Conservation (phyloP, 2,113 vertebrate species). For the Alligator sinensis region DNA sequence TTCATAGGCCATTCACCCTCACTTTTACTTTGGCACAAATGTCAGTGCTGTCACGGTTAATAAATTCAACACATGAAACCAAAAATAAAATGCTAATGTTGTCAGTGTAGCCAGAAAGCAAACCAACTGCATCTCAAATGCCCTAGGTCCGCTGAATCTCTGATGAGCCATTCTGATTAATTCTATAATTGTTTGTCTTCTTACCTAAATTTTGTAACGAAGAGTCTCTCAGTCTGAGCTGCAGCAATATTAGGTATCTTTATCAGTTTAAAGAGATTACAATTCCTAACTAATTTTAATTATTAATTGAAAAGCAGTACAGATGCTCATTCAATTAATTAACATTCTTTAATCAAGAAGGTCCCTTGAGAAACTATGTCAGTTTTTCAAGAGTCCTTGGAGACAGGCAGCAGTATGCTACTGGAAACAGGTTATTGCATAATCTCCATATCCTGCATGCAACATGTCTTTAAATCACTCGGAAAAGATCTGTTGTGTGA, state of each 20-base stretch:
- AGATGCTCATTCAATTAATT: constrained; percentile 69
- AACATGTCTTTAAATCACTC: background rate
- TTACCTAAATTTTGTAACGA: background rate
- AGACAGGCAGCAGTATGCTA: constrained; percentile 1
- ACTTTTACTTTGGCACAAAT: constrained; percentile 48
- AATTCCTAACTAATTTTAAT: constrained; percentile 35
- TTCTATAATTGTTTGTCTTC: background rate
- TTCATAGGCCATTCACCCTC: constrained; percentile 43
- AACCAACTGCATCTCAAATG: background rate
- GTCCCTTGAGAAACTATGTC: constrained; percentile 14
- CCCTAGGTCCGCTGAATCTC: background rate
- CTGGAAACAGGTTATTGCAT: constrained; percentile 6
- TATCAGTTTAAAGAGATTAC: constrained; percentile 10
- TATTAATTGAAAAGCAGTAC: constrained; percentile 52
- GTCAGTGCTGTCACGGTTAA: constrained; percentile 57
- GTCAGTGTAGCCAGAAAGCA: constrained; percentile 1
- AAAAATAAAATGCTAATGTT: constrained; percentile 48
- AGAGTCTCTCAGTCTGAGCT: background rate
- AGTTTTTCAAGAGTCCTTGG: constrained; percentile 26
- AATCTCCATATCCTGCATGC: background rate
- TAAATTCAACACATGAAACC: background rate
- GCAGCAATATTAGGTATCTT: background rate
- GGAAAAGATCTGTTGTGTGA: background rate
- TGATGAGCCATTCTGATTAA: background rate
- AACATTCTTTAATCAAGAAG: constrained; percentile 57